Percentiles rank a stretch among this genome's conserved stretches.
Conservation (phyloP, 2,888 invertebrate genomes). For the Oxycera nigricornis region DNA sequence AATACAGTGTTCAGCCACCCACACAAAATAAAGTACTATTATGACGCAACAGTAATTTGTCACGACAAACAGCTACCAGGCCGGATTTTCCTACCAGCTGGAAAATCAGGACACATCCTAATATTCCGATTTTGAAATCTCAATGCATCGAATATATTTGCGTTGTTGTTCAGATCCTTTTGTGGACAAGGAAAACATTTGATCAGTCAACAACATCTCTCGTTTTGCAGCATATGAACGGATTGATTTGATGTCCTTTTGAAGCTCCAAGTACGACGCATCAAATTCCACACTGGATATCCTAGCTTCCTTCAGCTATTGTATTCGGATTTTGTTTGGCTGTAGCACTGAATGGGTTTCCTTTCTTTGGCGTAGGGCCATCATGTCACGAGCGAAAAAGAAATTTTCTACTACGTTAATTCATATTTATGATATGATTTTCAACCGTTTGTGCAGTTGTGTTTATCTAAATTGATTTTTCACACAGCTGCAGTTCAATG, state of each 20-base stretch:
- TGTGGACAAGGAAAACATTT: too few species aligned
- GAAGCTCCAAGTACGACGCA: too few species aligned
- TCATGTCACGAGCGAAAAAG: conserved; percentile 8
- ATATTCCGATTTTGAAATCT: too few species aligned
- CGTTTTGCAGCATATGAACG: too few species aligned
- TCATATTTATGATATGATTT: conserved; percentile 58
- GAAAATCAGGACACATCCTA: neutral
- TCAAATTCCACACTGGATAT: conserved; percentile 10
- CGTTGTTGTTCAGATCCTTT: too few species aligned
- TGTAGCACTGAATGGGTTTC: conserved; percentile 5
- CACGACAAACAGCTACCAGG: neutral
- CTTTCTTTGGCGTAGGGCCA: neutral
- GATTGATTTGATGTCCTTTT: too few species aligned
- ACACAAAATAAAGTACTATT: conserved; percentile 27
- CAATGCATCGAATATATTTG: too few species aligned
- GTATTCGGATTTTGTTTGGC: conserved; percentile 20
- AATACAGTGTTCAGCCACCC: conserved; percentile 3
- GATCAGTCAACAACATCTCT: too few species aligned
- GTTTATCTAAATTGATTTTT: conserved; percentile 63
- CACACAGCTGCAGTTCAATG: conserved; percentile 63
- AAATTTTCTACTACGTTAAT: conserved; percentile 63
- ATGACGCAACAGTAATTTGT: conserved; percentile 36
- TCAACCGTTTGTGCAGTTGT: conserved; percentile 51
- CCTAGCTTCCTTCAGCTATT: neutral
- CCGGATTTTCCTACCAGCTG: conserved; percentile 1